Evolutionary conservation across 2,888 invertebrate genomes (phyloP).

Genomic region (Luperina testacea): DNA sequence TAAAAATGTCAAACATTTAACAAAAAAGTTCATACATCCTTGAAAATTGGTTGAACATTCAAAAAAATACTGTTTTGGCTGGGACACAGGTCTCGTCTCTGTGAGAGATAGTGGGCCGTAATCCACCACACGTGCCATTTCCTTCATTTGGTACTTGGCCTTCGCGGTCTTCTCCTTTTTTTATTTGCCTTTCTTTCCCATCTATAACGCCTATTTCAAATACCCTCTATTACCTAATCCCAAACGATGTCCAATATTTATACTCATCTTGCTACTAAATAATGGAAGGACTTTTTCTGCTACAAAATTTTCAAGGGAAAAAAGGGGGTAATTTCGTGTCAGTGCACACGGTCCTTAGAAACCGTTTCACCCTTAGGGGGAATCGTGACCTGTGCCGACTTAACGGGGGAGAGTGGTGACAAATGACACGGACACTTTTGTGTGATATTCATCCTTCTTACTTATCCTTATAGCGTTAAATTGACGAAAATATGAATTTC

Average conservation of each 20-base stretch:
- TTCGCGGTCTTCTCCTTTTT: not conserved
- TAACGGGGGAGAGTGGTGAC: constrained; percentile 61
- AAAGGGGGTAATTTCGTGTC: constrained; percentile 56
- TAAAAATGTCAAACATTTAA: constrained; percentile 36
- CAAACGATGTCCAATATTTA: constrained; percentile 21
- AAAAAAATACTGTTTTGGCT: not conserved
- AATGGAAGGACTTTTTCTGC: constrained; percentile 32
- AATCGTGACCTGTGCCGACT: constrained; percentile 71
- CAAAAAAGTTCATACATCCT: not conserved
- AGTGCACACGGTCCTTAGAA: constrained; percentile 62
- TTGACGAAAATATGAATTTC: constrained; percentile 43
- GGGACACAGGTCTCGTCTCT: not conserved
- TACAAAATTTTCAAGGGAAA: constrained; percentile 33
- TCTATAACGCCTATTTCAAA: not conserved
- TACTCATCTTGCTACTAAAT: constrained; percentile 24
- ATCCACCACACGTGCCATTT: not conserved
- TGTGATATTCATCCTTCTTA: constrained; percentile 47
- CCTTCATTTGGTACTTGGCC: not conserved
- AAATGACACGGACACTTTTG: constrained; percentile 67
- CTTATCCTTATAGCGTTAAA: constrained; percentile 35
- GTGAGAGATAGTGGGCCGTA: not conserved
- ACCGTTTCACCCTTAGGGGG: constrained; percentile 64
- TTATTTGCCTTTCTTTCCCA: not conserved
- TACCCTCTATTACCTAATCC: not conserved
- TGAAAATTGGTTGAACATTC: constrained; percentile 2